phyloP scores from a whole-genome alignment of 2,888 invertebrate species.

The Parthenolecanium corni region DNA sequence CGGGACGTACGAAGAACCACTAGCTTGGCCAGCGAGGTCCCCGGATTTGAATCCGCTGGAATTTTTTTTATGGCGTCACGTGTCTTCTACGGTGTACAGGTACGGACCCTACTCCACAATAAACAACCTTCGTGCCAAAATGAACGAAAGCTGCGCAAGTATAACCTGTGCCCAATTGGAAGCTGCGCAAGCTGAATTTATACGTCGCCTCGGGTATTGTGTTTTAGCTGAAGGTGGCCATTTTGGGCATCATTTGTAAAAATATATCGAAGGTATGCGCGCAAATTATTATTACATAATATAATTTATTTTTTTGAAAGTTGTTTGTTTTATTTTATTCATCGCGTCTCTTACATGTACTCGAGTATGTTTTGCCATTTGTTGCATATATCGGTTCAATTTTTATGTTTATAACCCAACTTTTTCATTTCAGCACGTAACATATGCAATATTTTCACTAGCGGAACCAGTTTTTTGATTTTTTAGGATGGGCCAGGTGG shows the following conservation, averaged over 20 bases:
- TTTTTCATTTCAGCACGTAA: too few relatives aligned
- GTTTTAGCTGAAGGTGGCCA: not conserved
- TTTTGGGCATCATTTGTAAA: not conserved
- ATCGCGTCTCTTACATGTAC: too few relatives aligned
- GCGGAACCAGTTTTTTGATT: too few relatives aligned
- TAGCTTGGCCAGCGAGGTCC: not conserved
- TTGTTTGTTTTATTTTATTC: too few relatives aligned
- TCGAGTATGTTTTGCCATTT: too few relatives aligned
- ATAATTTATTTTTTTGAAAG: too few relatives aligned
- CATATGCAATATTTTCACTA: too few relatives aligned
- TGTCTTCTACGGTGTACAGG: not conserved
- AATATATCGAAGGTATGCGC: too few relatives aligned
- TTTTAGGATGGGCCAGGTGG: too few relatives aligned
- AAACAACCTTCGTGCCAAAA: not conserved
- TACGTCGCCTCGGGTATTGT: not conserved
- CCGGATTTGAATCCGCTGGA: not conserved
- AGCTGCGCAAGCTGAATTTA: not conserved
- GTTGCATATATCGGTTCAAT: too few relatives aligned
- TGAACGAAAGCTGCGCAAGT: not conserved
- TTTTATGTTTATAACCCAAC: too few relatives aligned
- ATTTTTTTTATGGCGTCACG: not conserved
- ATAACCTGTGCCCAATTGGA: not conserved
- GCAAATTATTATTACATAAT: too few relatives aligned
- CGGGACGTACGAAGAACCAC: not conserved
- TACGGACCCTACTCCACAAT: not conserved